A percentile compares a stretch with the other conserved stretches of the same genome.
Evolutionary conservation across 2,113 vertebrate species (phyloP).

Genomic region (Nettapus auritus): DNA sequence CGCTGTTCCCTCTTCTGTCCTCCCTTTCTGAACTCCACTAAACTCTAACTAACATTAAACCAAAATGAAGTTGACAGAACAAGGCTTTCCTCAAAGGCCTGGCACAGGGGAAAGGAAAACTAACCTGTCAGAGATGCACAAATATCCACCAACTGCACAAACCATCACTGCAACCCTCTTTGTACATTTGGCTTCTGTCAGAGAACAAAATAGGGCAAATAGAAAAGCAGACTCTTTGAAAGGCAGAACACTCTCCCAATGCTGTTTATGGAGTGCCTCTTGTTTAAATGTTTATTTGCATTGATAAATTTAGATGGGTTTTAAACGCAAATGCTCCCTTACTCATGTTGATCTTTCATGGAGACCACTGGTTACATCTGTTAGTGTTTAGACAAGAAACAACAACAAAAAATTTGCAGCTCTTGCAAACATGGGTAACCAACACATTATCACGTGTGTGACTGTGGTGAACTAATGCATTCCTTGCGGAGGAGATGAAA

Average conservation of each 20-base stretch:
- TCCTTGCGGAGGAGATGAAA: conserved; percentile 47
- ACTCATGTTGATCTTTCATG: background rate
- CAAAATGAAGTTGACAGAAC: background rate
- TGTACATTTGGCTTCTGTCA: background rate
- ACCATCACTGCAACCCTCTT: background rate
- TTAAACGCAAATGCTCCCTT: conserved; percentile 30
- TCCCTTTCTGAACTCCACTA: background rate
- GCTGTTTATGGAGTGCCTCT: background rate
- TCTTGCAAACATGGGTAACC: conserved; percentile 66
- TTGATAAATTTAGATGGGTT: conserved; percentile 42
- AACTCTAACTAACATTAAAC: background rate
- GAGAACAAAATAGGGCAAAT: background rate
- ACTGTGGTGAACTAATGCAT: conserved; percentile 25
- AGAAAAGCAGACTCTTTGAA: background rate
- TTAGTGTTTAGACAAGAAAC: conserved; percentile 54
- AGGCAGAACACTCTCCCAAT: background rate
- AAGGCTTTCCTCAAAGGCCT: background rate
- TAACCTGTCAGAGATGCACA: background rate
- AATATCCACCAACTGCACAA: background rate
- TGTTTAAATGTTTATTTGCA: conserved; percentile 42
- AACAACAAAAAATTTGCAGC: conserved; percentile 64
- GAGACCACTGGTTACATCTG: conserved; percentile 53
- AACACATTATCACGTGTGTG: conserved; percentile 34
- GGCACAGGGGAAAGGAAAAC: background rate
- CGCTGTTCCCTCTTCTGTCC: background rate